Evolutionary conservation across 2,888 invertebrate genomes (phyloP), one percentile per base, ranked within the genome.

Genomic region (Lypha dubia): DNA sequence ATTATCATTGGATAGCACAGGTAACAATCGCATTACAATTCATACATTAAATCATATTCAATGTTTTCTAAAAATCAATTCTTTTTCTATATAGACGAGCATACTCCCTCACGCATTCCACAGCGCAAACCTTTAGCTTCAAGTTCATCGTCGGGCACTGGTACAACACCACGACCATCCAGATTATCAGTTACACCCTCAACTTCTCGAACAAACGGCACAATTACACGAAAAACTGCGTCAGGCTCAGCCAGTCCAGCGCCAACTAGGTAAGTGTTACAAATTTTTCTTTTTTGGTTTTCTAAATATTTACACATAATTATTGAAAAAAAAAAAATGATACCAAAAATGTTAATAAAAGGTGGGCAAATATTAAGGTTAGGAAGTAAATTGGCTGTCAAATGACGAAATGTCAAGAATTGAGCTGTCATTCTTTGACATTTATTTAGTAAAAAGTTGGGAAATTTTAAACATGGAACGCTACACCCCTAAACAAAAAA

Each of bases 1-100:
- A 90, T 94, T 97, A 84, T 98, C 98, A 58, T 93, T 98, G 87
- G 97, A 97, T 91, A 97, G 97, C 91, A 96, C 97, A 92, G 97
- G 97, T 97, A 87, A 77, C n/a, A n/a, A n/a, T n/a, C n/a, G n/a
- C 32, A 28, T 4, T n/a, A n/a, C 20, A 8, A 17, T 24, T 17
- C 51, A 22, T 58, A 56, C 46, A 44, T 67, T 20, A 24, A 41
- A 4, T 53, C 5, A 20, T 13, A 35, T 38, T 60, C 7, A 11
- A 3, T 32, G 24, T 8, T 38, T 15, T 6, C 22, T 38, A 15
- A 22, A 53, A 28, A 28, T n/a, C 1, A 49, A 60, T 35, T 60
- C 20, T 22, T 35, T n/a, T 9, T 11, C 32, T 74, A 62, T 68
- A 7, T n/a, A 91, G 91, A 92, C 83, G 92, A 91, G 87, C 90